Conservation (phyloP, 2,888 invertebrate species). For the Sarcophaga subvicina region DNA sequence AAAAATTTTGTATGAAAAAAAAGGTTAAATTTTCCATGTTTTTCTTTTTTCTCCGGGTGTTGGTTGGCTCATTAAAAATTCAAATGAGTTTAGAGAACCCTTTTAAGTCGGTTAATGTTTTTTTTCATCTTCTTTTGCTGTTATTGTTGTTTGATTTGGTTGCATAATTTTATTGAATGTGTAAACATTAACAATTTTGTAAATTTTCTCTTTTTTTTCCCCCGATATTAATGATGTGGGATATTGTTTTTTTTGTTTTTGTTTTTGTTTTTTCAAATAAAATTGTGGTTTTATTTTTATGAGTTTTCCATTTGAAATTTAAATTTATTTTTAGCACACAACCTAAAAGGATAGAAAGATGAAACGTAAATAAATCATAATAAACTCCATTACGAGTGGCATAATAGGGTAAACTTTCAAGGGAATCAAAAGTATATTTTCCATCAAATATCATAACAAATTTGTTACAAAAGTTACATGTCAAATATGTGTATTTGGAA, state of each 20-base stretch:
- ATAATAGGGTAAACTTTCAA: no score
- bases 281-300: neutral
- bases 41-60: no score
- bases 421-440: no score
- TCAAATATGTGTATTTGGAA: no score
- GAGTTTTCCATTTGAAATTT: neutral
- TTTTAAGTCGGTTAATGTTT: no score
- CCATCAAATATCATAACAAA: no score
- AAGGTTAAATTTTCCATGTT: conserved; percentile 2
- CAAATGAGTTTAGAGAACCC: conserved; percentile 31
- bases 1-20: neutral
- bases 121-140: neutral
- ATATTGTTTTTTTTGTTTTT: neutral
- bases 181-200: conserved; percentile 46
- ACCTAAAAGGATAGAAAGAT: neutral
- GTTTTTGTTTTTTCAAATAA: neutral
- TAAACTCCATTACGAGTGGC: no score
- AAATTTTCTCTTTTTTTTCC: neutral
- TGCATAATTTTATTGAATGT: conserved; percentile 43
- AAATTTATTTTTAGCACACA: neutral
- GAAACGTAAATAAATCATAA: neutral
- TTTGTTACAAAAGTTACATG: no score
- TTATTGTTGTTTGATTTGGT: conserved; percentile 18
- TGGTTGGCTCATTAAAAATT: conserved; percentile 45
- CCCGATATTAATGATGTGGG: conserved; percentile 18